A percentile compares a stretch with the other conserved stretches of the same genome.
These are phyloP conservation scores for Buathra laborator DNA, from an alignment of 2,888 invertebrate species.

Conservation along the genomic window DNA sequence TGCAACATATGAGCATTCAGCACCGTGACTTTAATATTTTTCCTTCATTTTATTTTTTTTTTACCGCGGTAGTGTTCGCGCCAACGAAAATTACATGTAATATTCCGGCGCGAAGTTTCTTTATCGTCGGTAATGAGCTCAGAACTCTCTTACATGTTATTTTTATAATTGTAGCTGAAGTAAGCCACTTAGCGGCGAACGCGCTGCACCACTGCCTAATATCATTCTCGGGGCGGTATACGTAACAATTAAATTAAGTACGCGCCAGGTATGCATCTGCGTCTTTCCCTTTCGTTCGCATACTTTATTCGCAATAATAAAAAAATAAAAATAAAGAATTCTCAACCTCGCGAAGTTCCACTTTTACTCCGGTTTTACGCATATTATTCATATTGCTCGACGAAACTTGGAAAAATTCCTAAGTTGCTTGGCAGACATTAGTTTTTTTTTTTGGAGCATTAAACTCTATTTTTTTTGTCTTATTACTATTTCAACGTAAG, in stretches of 20 bases:
- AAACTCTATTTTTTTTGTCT: neutral
- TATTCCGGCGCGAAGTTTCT: slow-evolving; percentile 46
- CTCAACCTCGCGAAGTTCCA: neutral
- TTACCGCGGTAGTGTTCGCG: slow-evolving; percentile 23
- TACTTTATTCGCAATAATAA: slow-evolving; percentile 8
- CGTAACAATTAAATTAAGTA: slow-evolving; percentile 49
- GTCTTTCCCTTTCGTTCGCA: slow-evolving; percentile 37
- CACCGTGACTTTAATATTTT: slow-evolving; percentile 22
- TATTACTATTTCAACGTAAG: too few relatives aligned
- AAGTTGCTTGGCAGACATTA: slow-evolving; percentile 46
- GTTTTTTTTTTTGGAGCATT: neutral
- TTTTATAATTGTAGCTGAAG: slow-evolving; percentile 52
- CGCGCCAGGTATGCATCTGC: slow-evolving; percentile 27
- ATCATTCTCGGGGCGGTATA: slow-evolving; percentile 13
- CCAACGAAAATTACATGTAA: slow-evolving; percentile 56
- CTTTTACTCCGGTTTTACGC: slow-evolving; percentile 6
- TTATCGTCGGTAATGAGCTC: slow-evolving; percentile 49
- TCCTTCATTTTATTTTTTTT: slow-evolving; percentile 2
- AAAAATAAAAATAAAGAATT: slow-evolving; percentile 20
- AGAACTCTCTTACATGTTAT: slow-evolving; percentile 35
- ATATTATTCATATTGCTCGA: neutral
- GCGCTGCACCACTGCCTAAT: slow-evolving; percentile 35
- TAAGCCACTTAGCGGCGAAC: slow-evolving; percentile 40
- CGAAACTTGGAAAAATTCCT: neutral
- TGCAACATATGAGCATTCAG: slow-evolving; percentile 13